These are phyloP conservation scores for Hormiphora californensis DNA, from an alignment of 37 sponge, comb jelly and placozoan genomes.

Conservation along the genomic window DNA sequence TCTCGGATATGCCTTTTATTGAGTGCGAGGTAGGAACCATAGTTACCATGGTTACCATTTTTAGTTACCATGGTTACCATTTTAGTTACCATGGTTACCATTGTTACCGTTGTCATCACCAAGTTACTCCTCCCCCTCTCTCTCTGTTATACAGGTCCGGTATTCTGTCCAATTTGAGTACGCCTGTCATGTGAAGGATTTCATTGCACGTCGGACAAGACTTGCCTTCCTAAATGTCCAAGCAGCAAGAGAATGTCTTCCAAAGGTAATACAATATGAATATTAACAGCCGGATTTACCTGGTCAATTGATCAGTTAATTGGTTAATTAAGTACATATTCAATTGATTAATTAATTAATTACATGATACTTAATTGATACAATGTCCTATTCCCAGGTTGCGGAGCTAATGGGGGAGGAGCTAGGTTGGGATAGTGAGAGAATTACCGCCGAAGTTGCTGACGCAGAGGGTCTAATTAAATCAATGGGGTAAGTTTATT, in stretches of 20 bases:
- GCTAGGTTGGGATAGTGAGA: constrained; percentile 67
- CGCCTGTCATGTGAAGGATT: constrained; percentile 81
- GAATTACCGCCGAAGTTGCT: background rate
- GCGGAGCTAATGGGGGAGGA: constrained; percentile 88
- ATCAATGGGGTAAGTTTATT: constrained; percentile 26
- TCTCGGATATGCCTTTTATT: constrained; percentile 90
- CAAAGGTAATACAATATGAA: constrained; percentile 53
- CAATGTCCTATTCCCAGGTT: constrained; percentile 54
- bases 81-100: background rate
- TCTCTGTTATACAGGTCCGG: constrained; percentile 13
- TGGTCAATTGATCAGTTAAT: background rate
- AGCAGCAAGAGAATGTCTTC: constrained; percentile 85
- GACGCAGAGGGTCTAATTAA: constrained; percentile 15
- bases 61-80: background rate
- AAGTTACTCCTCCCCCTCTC: background rate
- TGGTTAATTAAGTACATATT: too few relatives aligned
- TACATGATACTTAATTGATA: too few relatives aligned
- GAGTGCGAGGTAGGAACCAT: constrained; percentile 75
- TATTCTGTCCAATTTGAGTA: constrained; percentile 84
- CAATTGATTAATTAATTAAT: too few relatives aligned
- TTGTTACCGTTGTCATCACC: background rate
- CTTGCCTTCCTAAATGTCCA: constrained; percentile 96
- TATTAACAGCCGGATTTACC: background rate
- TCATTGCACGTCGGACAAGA: constrained; percentile 83
- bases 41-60: background rate